A percentile compares a stretch with the other conserved stretches of the same genome.
These are phyloP conservation scores for Brachionus rubens DNA, from an alignment of 1,140 invertebrate species.

Conservation along the genomic window DNA sequence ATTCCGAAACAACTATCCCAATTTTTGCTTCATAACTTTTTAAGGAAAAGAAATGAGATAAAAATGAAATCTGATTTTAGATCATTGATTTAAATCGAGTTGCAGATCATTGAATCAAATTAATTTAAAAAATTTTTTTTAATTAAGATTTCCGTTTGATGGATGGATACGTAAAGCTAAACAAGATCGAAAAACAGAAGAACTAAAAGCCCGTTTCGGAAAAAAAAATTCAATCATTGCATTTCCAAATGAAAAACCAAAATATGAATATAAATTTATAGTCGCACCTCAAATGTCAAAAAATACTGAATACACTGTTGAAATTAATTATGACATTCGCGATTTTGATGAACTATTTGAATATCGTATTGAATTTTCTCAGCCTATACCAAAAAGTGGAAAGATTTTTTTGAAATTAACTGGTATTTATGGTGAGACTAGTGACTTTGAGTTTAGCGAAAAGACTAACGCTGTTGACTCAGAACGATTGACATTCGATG, in stretches of 20 bases:
- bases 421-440: conserved; percentile 1
- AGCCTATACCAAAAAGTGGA: background rate
- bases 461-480: background rate
- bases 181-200: conserved; percentile 41
- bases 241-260: conserved; percentile 35
- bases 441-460: conserved; percentile 7
- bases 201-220: conserved; percentile 19
- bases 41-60: no score
- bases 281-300: conserved; percentile 24
- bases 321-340: conserved; percentile 17
- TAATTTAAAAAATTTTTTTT: background rate
- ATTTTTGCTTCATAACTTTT: no score
- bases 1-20: no score
- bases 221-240: conserved; percentile 33
- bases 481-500: background rate
- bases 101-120: no score
- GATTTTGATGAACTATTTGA: conserved; percentile 10
- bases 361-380: conserved; percentile 3
- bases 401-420: background rate
- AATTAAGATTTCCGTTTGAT: conserved; percentile 31
- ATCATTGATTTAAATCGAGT: background rate
- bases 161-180: conserved; percentile 30
- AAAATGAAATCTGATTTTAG: no score
- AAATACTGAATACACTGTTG: background rate
- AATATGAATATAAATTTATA: conserved; percentile 11